Evolutionary conservation across 2,888 invertebrate genomes (phyloP).

Genomic region (Seira musarum): DNA sequence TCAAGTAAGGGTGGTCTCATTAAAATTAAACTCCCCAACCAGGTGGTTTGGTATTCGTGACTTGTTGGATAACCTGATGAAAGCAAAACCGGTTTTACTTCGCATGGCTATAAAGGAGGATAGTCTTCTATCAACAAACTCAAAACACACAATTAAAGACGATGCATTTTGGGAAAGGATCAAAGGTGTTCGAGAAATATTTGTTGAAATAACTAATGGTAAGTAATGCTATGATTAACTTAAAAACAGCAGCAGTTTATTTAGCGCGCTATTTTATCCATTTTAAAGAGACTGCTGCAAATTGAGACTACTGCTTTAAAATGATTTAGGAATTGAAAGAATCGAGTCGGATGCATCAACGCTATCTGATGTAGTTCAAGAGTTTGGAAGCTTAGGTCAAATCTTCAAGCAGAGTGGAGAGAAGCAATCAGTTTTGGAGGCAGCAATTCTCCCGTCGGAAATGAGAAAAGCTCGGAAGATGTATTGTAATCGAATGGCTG

Average conservation of each 20-base stretch:
- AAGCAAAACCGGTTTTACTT: constrained; percentile 18
- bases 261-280: too few relatives aligned
- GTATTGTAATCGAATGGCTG: not conserved
- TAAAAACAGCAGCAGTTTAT: not conserved
- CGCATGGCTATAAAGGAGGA: constrained; percentile 5
- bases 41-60: constrained; percentile 35
- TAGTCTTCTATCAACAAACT: not conserved
- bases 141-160: not conserved
- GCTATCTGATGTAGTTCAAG: constrained; percentile 6
- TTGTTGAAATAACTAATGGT: constrained; percentile 23
- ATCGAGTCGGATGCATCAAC: not conserved
- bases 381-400: not conserved
- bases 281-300: too few relatives aligned
- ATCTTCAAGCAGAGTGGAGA: not conserved
- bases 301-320: not conserved
- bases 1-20: not conserved
- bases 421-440: not conserved
- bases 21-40: not conserved
- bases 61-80: not conserved
- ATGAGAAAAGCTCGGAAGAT: not conserved
- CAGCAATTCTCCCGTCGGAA: not conserved
- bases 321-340: not conserved
- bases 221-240: not conserved
- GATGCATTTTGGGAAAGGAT: constrained; percentile 19
- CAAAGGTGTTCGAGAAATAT: not conserved